A percentile compares a stretch with the other conserved stretches of the same genome.
These are phyloP conservation scores for Piliocolobus tephrosceles DNA, from an alignment of 2,113 vertebrate species.

Conservation along the genomic window DNA sequence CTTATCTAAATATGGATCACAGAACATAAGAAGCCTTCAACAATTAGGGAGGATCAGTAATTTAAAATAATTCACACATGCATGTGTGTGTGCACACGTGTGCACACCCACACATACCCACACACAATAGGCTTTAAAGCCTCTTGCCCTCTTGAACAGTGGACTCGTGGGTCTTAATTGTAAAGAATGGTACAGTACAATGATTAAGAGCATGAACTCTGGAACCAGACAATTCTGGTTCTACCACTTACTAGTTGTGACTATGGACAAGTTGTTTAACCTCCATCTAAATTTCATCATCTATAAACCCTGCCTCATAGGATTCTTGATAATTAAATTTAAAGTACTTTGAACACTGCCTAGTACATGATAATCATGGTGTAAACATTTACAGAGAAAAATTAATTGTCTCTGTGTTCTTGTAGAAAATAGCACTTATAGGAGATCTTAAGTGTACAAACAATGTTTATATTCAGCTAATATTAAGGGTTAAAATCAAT, in stretches of 20 bases:
- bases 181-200: background rate
- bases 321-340: background rate
- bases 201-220: background rate
- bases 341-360: background rate
- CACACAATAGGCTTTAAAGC: background rate
- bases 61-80: background rate
- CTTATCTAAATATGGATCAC: background rate
- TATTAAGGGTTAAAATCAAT: background rate
- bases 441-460: background rate
- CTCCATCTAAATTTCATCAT: background rate
- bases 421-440: background rate
- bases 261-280: background rate
- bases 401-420: background rate
- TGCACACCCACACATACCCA: background rate
- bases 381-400: background rate
- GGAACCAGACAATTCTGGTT: background rate
- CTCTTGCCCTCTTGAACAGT: background rate
- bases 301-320: background rate
- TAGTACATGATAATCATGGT: background rate
- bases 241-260: background rate
- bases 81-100: fast-evolving
- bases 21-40: background rate
- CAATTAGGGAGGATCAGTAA: background rate
- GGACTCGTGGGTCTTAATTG: background rate
- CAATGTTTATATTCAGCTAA: background rate